Evolutionary conservation across 2,113 vertebrate species (phyloP), one percentile per base, ranked within the genome.

Genomic region (Paraplagusia blochii): DNA sequence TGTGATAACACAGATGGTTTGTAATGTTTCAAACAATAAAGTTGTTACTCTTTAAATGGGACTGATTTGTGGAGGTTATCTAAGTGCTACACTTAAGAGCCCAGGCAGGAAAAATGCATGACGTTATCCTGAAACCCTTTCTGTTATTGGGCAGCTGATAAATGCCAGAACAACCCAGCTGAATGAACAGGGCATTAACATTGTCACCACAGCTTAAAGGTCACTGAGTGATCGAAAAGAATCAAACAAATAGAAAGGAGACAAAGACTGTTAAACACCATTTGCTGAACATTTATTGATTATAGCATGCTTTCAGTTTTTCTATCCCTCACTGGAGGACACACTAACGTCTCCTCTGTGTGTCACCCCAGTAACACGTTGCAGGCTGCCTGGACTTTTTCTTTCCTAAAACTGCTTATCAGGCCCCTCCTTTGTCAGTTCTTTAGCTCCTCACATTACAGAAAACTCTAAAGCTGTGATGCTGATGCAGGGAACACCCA

Each of bases 51-150:
- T 45, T 72, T 69, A 43, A 72, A 64, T 29, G 56, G 57, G 63
- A 58, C 5, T 8, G 9, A 11, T 8, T n/a, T 47, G 11, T 42
- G 36, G 46, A 66, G 66, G 58, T 80, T 82, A 83, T 80, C 68
- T 69, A 2, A 3, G 43, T 40, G 39, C 45, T 11, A 50, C 52
- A 52, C 54, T 76, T 45, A 17, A 76, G 66, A 53, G 54, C 35
- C 72, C 65, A 74, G 15, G 43, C 56, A 44, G 60, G 47, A 76
- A 65, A 75, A 78, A 86, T 71, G 74, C 38, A 54, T 79, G 66
- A 85, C 10, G 53, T 72, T 42, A 71, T 50, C 64, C 36, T 1
- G 6, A 50, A 63, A 68, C 39, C 43, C 46, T 59, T 44, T 62
- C 54, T 73, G 59, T 62, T 81, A 69, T 81, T 66, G 74, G 29